A percentile compares a stretch with the other conserved stretches of the same genome.
phyloP scores from a whole-genome alignment of 2,797 vertebrate genomes.

The Balearica regulorum region DNA sequence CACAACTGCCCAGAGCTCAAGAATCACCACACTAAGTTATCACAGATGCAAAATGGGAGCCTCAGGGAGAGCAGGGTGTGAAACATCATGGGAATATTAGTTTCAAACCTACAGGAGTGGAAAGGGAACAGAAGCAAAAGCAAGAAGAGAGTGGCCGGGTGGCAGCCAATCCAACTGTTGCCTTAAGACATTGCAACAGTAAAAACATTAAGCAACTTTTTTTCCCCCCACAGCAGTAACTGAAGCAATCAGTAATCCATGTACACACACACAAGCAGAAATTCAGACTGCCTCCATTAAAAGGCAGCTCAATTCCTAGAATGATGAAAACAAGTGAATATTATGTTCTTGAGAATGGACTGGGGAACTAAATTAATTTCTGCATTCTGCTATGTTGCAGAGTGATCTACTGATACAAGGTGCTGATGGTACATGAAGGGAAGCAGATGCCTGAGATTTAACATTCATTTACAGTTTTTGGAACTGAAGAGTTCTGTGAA shows the following conservation, averaged over 20 bases:
- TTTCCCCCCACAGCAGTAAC: fast-evolving
- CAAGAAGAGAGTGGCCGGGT: background rate
- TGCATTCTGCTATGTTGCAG: background rate
- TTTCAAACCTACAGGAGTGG: background rate
- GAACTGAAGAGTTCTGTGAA: background rate
- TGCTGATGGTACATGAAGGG: background rate
- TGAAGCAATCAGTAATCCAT: background rate
- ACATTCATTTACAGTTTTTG: background rate
- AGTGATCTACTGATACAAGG: background rate
- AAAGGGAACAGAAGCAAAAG: background rate
- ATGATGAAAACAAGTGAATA: background rate
- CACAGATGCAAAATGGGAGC: background rate
- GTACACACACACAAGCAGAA: background rate
- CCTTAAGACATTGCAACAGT: background rate
- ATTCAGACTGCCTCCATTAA: background rate
- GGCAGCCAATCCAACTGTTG: background rate
- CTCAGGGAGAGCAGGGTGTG: background rate
- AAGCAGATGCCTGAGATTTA: background rate
- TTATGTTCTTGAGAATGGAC: background rate
- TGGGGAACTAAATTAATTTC: background rate
- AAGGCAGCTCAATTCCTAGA: background rate
- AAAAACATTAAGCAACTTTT: background rate
- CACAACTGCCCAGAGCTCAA: background rate
- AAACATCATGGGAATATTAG: background rate
- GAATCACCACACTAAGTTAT: background rate